Evolutionary conservation across 2,797 vertebrate genomes (phyloP), one percentile per base, ranked within the genome.

Genomic region (Notamacropus eugenii): DNA sequence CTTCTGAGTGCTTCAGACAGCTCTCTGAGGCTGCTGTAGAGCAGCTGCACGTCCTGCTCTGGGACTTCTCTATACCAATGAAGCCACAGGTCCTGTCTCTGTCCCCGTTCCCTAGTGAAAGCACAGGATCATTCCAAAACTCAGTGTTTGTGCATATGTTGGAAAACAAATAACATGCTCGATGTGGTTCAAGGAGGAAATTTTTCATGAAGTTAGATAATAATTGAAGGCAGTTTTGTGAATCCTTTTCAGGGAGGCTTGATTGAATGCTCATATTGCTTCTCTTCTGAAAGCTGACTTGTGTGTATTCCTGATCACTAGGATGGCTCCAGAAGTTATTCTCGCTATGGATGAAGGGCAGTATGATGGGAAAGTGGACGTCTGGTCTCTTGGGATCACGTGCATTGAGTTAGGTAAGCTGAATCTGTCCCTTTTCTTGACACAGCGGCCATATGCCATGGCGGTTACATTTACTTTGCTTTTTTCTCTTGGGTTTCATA

Each of bases 281-380:
- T 96, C 90, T 55, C 92, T 95, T 55, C 94, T 91, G 24, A 97
- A 96, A 97, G 16, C 5, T 27, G 0, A 92, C 0, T 93, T 98
- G 94, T 98, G 62, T 98, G 91, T 91, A 5, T 97, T 98, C 50
- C 54, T 98, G 40, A 87, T 97, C 98, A 95, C 57, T 98, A 99
- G 99, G 99, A 99, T 99, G 99, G 99, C 99, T 97, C 99, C 99
- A 94, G 99, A 99, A 98, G 99, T 99, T 98, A 99, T 99, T 98
- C 98, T 99, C 95, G 99, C 99, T 95, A 99, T 99, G 99, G 99
- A 99, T 0, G 99, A 99, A 98, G 99, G 99, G 82, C 99, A 99
- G 97, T 99, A 99, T 27, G 99, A 99, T 56, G 99, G 99, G 0
- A 99, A 99, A 97, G 99, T 99, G 97, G 99, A 99, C 96, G 98